Base-by-base conservation (phyloP, 2,888 invertebrate species). In the Erebia epiphron region DNA sequence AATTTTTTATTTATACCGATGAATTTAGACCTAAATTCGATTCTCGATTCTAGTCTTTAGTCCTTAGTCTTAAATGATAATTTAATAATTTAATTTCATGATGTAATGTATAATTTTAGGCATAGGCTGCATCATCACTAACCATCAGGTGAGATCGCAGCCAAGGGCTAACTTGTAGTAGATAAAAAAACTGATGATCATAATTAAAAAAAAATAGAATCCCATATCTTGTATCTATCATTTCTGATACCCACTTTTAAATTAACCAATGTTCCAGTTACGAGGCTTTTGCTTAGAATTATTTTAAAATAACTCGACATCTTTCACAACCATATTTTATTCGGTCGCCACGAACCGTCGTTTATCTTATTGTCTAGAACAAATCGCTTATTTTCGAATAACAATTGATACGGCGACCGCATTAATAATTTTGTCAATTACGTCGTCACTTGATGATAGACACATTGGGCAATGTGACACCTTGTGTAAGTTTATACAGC, bases 401-500 rank as follows among this genome's bases (percentile, higher is more conserved):
- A 74, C 72, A 69, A 75, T 73, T 60, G 69, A 26, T 65, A 71
- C 64, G 50, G 58, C 43, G 61, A 58, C 67, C 63, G 69, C 64
- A 67, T 52, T 56, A 35, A 21, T 72, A 74, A 65, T 52, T 62
- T 75, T 75, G 75, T 73, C 73, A 73, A 75, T 71, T 72, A 75
- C 65, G 57, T 72, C 75, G 73, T 74, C 73, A 73, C 70, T 71
- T 61, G 70, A 72, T 74, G 72, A 75, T 77, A 74, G 76, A 77
- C 77, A 75, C 78, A 80, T 86, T 87, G 81, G 83, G 89, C 87
- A 88, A 90, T 82, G 86, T 83, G 90, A 90, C 91, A 91, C 90
- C 89, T 88, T 76, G 75, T 76, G 70, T 70, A 78, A 67, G 56
- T 64, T 41, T 69, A 64, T 74, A 74, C 64, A 72, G 74, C 10